phyloP scores from a whole-genome alignment of 2,888 invertebrate species.

The Parnassius mnemosyne region DNA sequence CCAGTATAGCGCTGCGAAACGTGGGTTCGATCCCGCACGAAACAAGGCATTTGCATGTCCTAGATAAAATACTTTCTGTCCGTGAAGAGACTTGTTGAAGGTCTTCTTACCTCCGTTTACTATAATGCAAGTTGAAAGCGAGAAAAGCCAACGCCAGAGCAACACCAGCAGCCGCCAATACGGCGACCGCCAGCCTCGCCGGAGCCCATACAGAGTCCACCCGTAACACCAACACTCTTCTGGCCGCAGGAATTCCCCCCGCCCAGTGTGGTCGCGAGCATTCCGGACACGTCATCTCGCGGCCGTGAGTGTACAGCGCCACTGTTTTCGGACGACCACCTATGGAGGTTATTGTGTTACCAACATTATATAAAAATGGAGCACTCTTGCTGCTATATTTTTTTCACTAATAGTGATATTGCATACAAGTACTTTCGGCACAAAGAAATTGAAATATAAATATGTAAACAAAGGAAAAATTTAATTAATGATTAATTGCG shows the following conservation, averaged over 20 bases:
- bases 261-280: constrained; percentile 87
- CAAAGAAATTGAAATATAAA: too few species aligned
- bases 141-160: constrained; percentile 87
- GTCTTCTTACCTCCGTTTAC: constrained; percentile 84
- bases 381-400: too few species aligned
- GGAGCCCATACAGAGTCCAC: constrained; percentile 89
- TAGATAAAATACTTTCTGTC: too few species aligned
- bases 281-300: constrained; percentile 82
- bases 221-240: constrained; percentile 86
- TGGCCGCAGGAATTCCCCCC: constrained; percentile 89
- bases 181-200: constrained; percentile 87
- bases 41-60: too few species aligned
- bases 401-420: too few species aligned
- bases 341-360: constrained; percentile 39
- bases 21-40: too few species aligned
- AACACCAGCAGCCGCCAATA: constrained; percentile 87
- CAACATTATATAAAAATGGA: too few species aligned
- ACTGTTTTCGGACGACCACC: constrained; percentile 86
- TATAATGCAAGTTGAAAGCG: constrained; percentile 90
- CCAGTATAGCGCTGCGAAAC: too few species aligned
- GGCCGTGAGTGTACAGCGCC: constrained; percentile 85
- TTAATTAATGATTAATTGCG: too few species aligned
- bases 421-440: too few species aligned
- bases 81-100: too few species aligned
- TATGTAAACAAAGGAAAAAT: too few species aligned